These are phyloP conservation scores for Tetropium fuscum DNA, from an alignment of 2,888 invertebrate genomes.

Conservation along the genomic window DNA sequence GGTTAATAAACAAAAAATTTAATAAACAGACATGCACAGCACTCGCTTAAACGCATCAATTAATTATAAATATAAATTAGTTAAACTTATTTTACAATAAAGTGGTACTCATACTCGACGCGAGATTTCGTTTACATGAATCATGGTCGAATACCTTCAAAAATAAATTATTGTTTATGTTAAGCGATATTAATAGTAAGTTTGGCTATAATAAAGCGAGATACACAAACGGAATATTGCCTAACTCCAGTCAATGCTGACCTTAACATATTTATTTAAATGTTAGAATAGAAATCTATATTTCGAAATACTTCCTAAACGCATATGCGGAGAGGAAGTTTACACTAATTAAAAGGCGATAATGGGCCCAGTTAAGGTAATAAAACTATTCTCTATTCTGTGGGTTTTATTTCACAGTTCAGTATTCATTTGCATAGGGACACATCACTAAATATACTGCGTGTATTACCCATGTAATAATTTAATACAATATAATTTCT, in stretches of 20 bases:
- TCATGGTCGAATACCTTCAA: slow-evolving; percentile 29
- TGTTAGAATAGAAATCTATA: slow-evolving; percentile 6
- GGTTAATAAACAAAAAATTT: too few species aligned
- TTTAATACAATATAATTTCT: too few species aligned
- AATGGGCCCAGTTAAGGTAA: slow-evolving; percentile 3
- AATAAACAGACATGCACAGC: too few species aligned
- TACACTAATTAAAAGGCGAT: slow-evolving; percentile 7
- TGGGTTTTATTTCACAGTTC: too few species aligned
- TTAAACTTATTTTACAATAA: too few species aligned
- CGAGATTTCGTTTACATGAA: slow-evolving; percentile 25
- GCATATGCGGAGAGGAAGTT: slow-evolving; percentile 10
- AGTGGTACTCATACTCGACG: slow-evolving; percentile 9
- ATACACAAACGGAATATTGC: slow-evolving; percentile 24
- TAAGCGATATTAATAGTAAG: slow-evolving; percentile 32
- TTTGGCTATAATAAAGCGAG: slow-evolving; percentile 30
- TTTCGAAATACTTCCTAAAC: slow-evolving; percentile 21
- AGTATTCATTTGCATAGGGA: too few species aligned
- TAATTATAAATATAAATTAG: too few species aligned
- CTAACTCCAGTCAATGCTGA: slow-evolving; percentile 3
- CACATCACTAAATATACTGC: too few species aligned
- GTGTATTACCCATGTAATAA: too few species aligned
- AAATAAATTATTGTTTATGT: slow-evolving; percentile 35
- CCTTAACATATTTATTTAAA: slow-evolving; percentile 21
- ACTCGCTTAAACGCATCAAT: too few species aligned
- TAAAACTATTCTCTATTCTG: slow-evolving; percentile 1